Percentiles rank a stretch among this genome's conserved stretches.
phyloP scores from a whole-genome alignment of 2,888 invertebrate genomes.

The Globia sparganii region DNA sequence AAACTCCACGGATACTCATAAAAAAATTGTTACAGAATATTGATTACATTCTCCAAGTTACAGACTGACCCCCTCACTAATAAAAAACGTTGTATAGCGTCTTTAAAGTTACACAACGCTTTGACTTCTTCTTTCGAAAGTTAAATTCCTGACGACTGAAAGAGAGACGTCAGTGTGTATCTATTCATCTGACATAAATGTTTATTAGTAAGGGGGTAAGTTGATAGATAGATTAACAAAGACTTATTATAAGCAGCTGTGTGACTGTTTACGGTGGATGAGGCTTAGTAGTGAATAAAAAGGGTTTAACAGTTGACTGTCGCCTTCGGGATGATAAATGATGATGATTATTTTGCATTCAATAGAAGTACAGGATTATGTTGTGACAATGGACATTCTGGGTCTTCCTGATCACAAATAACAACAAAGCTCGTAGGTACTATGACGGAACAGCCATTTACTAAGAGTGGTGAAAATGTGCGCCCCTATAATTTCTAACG shows the following conservation, averaged over 20 bases:
- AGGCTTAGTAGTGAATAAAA: constrained; percentile 34
- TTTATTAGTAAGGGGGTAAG: no score
- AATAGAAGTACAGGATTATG: neutral
- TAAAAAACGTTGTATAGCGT: no score
- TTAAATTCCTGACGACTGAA: no score
- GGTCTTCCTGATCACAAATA: neutral
- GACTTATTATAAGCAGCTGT: neutral
- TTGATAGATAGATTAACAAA: constrained; percentile 1
- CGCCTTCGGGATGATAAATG: constrained; percentile 40
- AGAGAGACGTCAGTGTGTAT: no score
- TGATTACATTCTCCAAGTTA: neutral
- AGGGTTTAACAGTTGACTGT: constrained; percentile 47
- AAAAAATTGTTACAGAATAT: neutral
- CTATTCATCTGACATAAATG: no score
- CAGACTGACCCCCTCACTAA: no score
- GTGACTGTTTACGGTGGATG: constrained; percentile 8
- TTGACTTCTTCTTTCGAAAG: no score
- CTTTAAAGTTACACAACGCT: no score
- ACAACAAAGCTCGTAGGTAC: neutral
- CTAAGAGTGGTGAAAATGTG: neutral
- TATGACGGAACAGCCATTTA: neutral
- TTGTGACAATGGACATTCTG: neutral
- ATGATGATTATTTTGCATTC: constrained; percentile 29
- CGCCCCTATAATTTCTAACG: neutral
- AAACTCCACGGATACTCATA: neutral